phyloP scores from a whole-genome alignment of 1,140 invertebrate genomes.

The Cydia splendana region DNA sequence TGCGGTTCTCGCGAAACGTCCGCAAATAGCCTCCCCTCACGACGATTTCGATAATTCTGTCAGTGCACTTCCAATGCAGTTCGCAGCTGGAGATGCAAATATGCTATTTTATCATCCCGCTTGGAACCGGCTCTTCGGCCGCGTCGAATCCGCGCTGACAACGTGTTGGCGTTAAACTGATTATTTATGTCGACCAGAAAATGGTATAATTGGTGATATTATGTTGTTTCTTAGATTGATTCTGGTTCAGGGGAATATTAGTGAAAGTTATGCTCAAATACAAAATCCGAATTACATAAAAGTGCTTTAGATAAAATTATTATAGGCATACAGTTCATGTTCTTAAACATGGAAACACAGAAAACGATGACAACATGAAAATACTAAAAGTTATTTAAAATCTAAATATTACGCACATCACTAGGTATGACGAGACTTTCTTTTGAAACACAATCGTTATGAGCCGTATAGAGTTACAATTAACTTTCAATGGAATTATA shows the following conservation, averaged over 20 bases:
- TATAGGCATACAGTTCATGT: no score
- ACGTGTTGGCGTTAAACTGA: conserved; percentile 41
- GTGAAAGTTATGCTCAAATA: no score
- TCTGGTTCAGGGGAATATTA: not conserved
- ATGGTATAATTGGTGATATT: conserved; percentile 37
- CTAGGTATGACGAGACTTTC: conserved; percentile 54
- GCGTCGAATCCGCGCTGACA: conserved; percentile 49
- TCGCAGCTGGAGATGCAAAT: conserved; percentile 65
- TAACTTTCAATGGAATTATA: conserved; percentile 51
- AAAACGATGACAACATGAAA: not conserved
- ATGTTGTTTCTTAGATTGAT: not conserved
- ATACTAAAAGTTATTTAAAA: not conserved
- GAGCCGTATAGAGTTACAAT: conserved; percentile 56
- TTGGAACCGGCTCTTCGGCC: conserved; percentile 48
- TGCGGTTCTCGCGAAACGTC: conserved; percentile 70
- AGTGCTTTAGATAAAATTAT: no score
- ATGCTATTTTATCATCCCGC: conserved; percentile 54
- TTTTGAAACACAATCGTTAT: conserved; percentile 66
- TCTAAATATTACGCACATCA: not conserved
- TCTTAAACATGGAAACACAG: not conserved
- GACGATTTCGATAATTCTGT: conserved; percentile 66
- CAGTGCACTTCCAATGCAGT: conserved; percentile 66
- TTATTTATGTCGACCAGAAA: conserved; percentile 57
- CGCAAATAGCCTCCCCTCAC: conserved; percentile 71
- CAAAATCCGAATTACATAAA: no score